Evolutionary conservation across 2,888 invertebrate species (phyloP).

Genomic region (Volucella bombylans): DNA sequence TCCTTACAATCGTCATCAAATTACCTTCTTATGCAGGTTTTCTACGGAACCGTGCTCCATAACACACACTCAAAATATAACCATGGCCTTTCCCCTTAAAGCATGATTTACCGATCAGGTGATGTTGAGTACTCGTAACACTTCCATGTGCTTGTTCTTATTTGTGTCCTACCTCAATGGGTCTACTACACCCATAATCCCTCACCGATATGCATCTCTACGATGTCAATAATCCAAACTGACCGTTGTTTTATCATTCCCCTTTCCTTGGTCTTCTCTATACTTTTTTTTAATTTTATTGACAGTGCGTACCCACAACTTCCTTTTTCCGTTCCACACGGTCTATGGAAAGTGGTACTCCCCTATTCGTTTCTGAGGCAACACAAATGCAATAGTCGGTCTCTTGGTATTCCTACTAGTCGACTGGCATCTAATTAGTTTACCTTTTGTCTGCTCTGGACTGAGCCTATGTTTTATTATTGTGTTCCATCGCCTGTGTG

Average conservation of each 20-base stretch:
- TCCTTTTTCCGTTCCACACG: slow-evolving; percentile 64
- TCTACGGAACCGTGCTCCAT: slow-evolving; percentile 40
- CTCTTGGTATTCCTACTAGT: slow-evolving; percentile 55
- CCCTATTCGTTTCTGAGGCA: slow-evolving; percentile 30
- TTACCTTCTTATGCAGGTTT: neutral
- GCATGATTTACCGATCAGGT: slow-evolving; percentile 40
- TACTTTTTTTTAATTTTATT: slow-evolving; percentile 37
- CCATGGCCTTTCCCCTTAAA: slow-evolving; percentile 25
- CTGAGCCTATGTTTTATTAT: slow-evolving; percentile 27
- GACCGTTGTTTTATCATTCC: slow-evolving; percentile 36
- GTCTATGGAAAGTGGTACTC: slow-evolving; percentile 25
- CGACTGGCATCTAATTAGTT: slow-evolving; percentile 67
- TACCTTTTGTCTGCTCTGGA: slow-evolving; percentile 51
- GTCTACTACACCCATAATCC: slow-evolving; percentile 31
- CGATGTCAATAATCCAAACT: slow-evolving; percentile 38
- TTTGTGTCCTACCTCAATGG: slow-evolving; percentile 36
- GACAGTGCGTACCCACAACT: slow-evolving; percentile 68
- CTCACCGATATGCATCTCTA: slow-evolving; percentile 55
- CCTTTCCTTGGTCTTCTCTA: neutral
- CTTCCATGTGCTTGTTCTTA: slow-evolving; percentile 23
- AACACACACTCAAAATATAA: slow-evolving; percentile 10
- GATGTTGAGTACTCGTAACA: slow-evolving; percentile 40
- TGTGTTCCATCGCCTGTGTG: slow-evolving; percentile 9
- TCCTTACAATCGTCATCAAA: neutral
- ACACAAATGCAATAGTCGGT: slow-evolving; percentile 33